phyloP scores from a whole-genome alignment of 1,140 invertebrate genomes.

The Pseudomyrmex concolor region DNA sequence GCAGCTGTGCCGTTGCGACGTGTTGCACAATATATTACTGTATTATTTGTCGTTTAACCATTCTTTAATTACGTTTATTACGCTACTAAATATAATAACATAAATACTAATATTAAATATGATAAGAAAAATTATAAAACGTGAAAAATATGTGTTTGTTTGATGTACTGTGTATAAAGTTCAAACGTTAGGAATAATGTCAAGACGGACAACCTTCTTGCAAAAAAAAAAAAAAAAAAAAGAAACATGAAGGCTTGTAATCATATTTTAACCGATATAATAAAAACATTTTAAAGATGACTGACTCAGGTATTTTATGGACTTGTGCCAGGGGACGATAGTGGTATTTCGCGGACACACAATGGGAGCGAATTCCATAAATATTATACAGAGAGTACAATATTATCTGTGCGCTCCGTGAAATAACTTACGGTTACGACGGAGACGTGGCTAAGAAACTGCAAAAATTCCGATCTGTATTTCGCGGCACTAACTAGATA shows the following conservation, averaged over 20 bases:
- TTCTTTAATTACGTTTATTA: slow-evolving; percentile 6
- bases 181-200: slow-evolving; percentile 1
- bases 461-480: slow-evolving; percentile 50
- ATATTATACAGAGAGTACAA: slow-evolving; percentile 50
- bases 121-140: background rate
- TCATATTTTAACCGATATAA: slow-evolving; percentile 51
- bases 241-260: background rate
- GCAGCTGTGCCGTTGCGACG: background rate
- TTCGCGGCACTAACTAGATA: slow-evolving; percentile 17
- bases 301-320: slow-evolving; percentile 47
- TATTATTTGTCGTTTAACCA: background rate
- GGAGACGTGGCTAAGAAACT: slow-evolving; percentile 55
- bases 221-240: background rate
- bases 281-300: slow-evolving; percentile 48
- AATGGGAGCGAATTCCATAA: slow-evolving; percentile 56
- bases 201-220: background rate
- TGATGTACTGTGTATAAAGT: background rate
- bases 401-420: slow-evolving; percentile 39
- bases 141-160: background rate
- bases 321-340: background rate
- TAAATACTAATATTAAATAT: background rate
- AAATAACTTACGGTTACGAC: slow-evolving; percentile 59
- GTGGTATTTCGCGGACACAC: slow-evolving; percentile 44
- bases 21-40: background rate
- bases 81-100: background rate